phyloP scores from a whole-genome alignment of 1,140 invertebrate genomes.

The Drosophila ficusphila region DNA sequence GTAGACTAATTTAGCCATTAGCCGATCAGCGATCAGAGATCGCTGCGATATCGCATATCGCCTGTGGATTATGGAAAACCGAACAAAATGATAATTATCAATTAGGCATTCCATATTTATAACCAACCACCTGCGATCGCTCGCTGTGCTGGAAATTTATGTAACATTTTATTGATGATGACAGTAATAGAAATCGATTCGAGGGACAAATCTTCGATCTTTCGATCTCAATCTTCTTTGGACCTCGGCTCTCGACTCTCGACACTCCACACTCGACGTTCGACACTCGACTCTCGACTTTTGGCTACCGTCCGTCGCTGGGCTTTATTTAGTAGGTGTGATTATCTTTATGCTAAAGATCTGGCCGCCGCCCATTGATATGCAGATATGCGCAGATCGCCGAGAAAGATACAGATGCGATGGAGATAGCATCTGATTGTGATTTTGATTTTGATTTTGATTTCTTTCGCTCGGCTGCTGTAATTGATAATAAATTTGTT shows the following conservation, averaged over 20 bases:
- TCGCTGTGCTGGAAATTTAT: slow-evolving; percentile 67
- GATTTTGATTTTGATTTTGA: too few species aligned
- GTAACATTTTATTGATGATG: slow-evolving; percentile 76
- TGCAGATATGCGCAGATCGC: slow-evolving; percentile 55
- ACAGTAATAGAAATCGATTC: slow-evolving; percentile 70
- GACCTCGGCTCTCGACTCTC: neutral
- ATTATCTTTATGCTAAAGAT: slow-evolving; percentile 80
- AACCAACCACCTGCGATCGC: slow-evolving; percentile 45
- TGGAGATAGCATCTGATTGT: neutral
- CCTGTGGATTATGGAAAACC: slow-evolving; percentile 46
- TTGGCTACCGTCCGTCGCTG: slow-evolving; percentile 30
- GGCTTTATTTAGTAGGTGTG: slow-evolving; percentile 79
- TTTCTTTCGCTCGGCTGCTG: neutral
- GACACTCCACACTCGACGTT: too few species aligned
- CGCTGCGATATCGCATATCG: slow-evolving; percentile 17
- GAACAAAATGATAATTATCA: slow-evolving; percentile 82
- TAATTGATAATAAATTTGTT: slow-evolving; percentile 49
- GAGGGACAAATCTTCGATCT: slow-evolving; percentile 62
- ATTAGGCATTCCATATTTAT: slow-evolving; percentile 80
- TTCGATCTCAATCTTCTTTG: slow-evolving; percentile 13
- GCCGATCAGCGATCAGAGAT: slow-evolving; percentile 17
- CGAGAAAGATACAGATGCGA: slow-evolving; percentile 4
- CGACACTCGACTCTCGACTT: too few species aligned
- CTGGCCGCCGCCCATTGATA: slow-evolving; percentile 55
- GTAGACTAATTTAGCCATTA: slow-evolving; percentile 37